phyloP scores from a whole-genome alignment of 2,888 invertebrate genomes.

The Syrista parreyssii region DNA sequence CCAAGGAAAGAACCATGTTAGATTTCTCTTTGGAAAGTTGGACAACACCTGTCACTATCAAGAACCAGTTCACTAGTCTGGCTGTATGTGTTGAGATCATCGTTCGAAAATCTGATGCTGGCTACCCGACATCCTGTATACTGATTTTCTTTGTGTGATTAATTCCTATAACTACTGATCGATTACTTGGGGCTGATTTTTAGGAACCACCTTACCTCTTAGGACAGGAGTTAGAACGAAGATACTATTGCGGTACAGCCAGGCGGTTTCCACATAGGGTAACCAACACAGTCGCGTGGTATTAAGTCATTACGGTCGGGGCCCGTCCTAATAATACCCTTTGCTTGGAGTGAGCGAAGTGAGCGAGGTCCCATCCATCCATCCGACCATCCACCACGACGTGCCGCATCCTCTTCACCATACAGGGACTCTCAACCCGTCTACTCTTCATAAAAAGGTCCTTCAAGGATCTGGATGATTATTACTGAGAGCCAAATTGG shows the following conservation, averaged over 20 bases:
- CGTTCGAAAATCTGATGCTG: too few species aligned
- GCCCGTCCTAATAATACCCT: constrained; percentile 58
- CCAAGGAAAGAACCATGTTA: too few species aligned
- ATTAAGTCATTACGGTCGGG: constrained; percentile 58
- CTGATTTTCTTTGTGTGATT: too few species aligned
- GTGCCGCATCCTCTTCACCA: constrained; percentile 38
- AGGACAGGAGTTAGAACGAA: constrained; percentile 33
- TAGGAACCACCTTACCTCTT: too few species aligned
- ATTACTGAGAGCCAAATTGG: too few species aligned
- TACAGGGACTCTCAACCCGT: constrained; percentile 41
- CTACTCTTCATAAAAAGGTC: background rate
- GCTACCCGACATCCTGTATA: too few species aligned
- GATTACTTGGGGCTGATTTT: constrained; percentile 5
- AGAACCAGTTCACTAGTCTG: too few species aligned
- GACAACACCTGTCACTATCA: too few species aligned
- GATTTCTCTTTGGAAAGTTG: too few species aligned
- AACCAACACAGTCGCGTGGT: constrained; percentile 52
- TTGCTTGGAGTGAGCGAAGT: constrained; percentile 43
- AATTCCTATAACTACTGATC: background rate
- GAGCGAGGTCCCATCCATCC: constrained; percentile 45
- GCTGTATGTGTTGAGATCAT: too few species aligned
- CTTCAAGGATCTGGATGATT: too few species aligned
- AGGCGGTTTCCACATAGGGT: constrained; percentile 44
- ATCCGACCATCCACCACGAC: constrained; percentile 40
- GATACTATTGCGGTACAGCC: constrained; percentile 33